These are phyloP conservation scores for Danionella cerebrum DNA, from an alignment of 2,113 vertebrate species.

Conservation along the genomic window DNA sequence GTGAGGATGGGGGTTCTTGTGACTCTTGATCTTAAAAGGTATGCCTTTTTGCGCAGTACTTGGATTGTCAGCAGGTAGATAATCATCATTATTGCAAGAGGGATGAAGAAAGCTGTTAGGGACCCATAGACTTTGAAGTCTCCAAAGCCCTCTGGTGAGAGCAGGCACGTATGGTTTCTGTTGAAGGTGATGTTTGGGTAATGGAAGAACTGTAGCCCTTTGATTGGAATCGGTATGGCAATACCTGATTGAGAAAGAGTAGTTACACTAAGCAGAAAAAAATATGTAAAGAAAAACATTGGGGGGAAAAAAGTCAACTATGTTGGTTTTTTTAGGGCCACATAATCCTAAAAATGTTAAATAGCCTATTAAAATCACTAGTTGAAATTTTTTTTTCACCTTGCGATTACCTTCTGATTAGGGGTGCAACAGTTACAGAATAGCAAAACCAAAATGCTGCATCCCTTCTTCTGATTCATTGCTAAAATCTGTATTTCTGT, in stretches of 20 bases:
- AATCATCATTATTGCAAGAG: constrained; percentile 90
- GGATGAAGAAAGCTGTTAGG: constrained; percentile 84
- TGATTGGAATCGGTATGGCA: constrained; percentile 88
- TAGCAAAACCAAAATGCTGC: too few relatives aligned
- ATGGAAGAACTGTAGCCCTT: constrained; percentile 69
- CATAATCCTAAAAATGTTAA: too few relatives aligned
- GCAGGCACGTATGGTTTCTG: constrained; percentile 74
- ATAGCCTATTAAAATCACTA: too few relatives aligned
- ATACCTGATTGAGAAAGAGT: constrained; percentile 71
- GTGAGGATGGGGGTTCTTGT: constrained; percentile 73
- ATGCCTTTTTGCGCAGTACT: constrained; percentile 83
- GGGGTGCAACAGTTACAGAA: too few relatives aligned
- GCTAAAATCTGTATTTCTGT: too few relatives aligned
- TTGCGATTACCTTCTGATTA: too few relatives aligned
- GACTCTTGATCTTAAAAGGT: constrained; percentile 75
- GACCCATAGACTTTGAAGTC: constrained; percentile 92
- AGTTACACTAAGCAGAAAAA: neutral
- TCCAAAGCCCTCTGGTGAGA: constrained; percentile 74
- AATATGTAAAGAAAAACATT: neutral
- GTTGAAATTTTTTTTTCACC: too few relatives aligned
- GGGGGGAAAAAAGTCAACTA: neutral
- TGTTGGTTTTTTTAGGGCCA: too few relatives aligned
- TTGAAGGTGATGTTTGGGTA: constrained; percentile 62
- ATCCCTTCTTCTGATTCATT: too few relatives aligned
- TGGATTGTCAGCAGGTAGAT: constrained; percentile 91